Evolutionary conservation across 2,888 invertebrate species (phyloP).

Genomic region (Papilio demoleus): DNA sequence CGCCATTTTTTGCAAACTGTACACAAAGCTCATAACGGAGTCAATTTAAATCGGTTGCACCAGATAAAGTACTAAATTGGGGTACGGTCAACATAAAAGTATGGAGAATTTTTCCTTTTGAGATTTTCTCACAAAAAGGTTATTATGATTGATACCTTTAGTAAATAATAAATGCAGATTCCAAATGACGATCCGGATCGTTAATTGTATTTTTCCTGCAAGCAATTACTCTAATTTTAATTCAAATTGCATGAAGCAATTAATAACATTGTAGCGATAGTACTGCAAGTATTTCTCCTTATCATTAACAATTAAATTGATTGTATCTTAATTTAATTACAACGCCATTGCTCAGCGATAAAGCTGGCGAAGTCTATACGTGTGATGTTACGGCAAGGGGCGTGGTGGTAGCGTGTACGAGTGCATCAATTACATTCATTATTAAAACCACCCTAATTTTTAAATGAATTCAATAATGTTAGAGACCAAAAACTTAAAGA

Average conservation of each 20-base stretch:
- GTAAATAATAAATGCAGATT: not conserved
- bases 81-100: constrained; percentile 31
- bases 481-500: no score
- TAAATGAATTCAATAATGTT: not conserved
- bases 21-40: constrained; percentile 57
- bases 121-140: not conserved
- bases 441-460: not conserved
- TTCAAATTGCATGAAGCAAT: constrained; percentile 34
- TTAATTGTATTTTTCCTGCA: constrained; percentile 3
- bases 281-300: constrained; percentile 27
- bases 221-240: constrained; percentile 27
- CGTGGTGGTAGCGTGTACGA: constrained; percentile 29
- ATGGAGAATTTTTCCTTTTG: constrained; percentile 11
- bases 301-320: constrained; percentile 39
- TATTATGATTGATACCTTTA: not conserved
- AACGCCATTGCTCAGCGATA: constrained; percentile 34
- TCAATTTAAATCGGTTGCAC: constrained; percentile 65
- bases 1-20: constrained; percentile 63
- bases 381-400: constrained; percentile 21
- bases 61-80: constrained; percentile 44
- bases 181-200: not conserved
- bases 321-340: constrained; percentile 42
- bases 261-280: constrained; percentile 30
- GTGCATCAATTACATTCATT: constrained; percentile 8
- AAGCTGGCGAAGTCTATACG: constrained; percentile 26